Base-by-base conservation (phyloP, 2,888 invertebrate genomes). In the Caenorhabditis sp. region DNA sequence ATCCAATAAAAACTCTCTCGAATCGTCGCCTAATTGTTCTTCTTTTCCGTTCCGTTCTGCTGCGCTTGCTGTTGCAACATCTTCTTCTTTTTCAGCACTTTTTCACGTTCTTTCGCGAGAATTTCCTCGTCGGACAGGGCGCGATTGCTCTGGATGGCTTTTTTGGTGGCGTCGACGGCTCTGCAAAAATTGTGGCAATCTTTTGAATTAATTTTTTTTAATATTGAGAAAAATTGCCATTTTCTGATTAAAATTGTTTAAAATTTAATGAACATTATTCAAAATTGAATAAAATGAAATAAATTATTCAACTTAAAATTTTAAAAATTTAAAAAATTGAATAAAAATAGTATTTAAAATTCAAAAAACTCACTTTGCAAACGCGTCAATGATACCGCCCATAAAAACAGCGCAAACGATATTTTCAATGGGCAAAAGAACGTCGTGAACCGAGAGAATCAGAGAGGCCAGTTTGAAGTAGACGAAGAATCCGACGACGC, bases 401-500 rank as follows among this genome's bases (percentile, higher is more conserved):
- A 99, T 95, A 94, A 97, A 96, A 65, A 98, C 93, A 28, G 98
- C 97, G 92, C 97, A 98, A 93, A 96, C 95, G 76, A 99, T 94
- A 93, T 99, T 99, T 94, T 99, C 99, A 92, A 99, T 97, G 9
- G 99, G 99, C 90, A 97, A 95, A 93, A 99, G 97, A 32, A 99
- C 99, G 94, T 99, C 99, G 92, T 97, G 96, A 90, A 99, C 97
- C 86, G 97, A 97, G 89, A 99, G 94, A 74, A 99, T 93, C 90
- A 99, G 95, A 6, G 98, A 97, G 20, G 97, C 97, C 79, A 99
- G 93, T 94, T 96, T 93, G 89, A 90, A 92, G 84, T 92, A 92
- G 80, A 91, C 86, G 76, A 92, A 92, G 85, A 91, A 92, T n/a
- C 87, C 85, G 18, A 91, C 90, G 44, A 90, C 84, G 32, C 89